Evolutionary conservation across 2,797 vertebrate genomes (phyloP).

Genomic region (Petrocephalus schoutedeni): DNA sequence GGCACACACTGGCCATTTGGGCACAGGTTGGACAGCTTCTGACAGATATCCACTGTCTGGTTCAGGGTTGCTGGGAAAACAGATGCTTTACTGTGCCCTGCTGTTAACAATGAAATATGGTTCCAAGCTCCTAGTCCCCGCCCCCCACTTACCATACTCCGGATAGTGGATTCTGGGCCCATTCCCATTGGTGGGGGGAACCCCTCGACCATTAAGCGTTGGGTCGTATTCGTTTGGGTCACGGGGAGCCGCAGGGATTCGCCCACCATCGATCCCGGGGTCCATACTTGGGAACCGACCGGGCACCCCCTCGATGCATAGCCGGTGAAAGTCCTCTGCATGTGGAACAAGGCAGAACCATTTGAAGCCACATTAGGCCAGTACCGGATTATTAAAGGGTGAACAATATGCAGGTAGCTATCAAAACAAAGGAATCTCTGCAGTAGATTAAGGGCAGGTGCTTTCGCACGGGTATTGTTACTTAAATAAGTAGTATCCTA

Average conservation of each 20-base stretch:
- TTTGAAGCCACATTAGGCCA: background rate
- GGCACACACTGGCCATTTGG: slow-evolving; percentile 64
- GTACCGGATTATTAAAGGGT: background rate
- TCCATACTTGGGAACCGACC: slow-evolving; percentile 33
- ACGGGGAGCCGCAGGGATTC: slow-evolving; percentile 9
- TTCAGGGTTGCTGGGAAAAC: slow-evolving; percentile 56
- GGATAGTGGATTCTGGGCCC: slow-evolving; percentile 30
- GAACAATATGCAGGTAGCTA: background rate
- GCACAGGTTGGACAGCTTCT: slow-evolving; percentile 58
- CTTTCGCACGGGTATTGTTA: background rate
- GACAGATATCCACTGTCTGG: slow-evolving; percentile 62
- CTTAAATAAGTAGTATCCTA: background rate
- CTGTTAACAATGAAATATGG: background rate
- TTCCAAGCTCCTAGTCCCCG: background rate
- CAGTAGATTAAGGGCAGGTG: background rate
- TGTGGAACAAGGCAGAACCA: background rate
- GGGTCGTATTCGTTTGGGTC: slow-evolving; percentile 20
- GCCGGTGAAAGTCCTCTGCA: slow-evolving; percentile 49
- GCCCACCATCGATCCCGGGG: slow-evolving; percentile 28
- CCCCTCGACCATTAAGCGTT: slow-evolving; percentile 26
- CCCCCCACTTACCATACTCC: slow-evolving; percentile 32
- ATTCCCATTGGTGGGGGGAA: slow-evolving; percentile 28
- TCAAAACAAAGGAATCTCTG: background rate
- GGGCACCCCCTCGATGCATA: slow-evolving; percentile 45
- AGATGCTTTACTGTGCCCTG: background rate